These are phyloP conservation scores for Iguana delicatissima DNA, from an alignment of 2,797 vertebrate species.

Conservation along the genomic window DNA sequence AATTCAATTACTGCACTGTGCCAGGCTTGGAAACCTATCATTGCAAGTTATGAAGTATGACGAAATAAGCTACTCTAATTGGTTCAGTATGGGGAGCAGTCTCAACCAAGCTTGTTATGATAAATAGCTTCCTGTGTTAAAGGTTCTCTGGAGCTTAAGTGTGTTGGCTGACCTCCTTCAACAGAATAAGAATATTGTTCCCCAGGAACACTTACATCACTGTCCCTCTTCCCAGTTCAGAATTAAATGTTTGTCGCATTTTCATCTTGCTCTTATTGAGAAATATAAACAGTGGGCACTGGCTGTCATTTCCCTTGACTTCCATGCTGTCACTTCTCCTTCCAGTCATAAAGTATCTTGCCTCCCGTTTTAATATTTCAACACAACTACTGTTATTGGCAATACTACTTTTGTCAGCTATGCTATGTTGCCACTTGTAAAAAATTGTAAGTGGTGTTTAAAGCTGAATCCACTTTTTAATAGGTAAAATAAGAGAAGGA, in stretches of 20 bases:
- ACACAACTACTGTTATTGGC: slow-evolving; percentile 22
- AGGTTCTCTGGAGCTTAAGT: slow-evolving; percentile 88
- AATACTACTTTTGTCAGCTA: background rate
- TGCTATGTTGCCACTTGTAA: slow-evolving; percentile 34
- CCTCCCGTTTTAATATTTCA: background rate
- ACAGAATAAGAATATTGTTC: slow-evolving; percentile 82
- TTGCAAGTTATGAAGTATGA: slow-evolving; percentile 91
- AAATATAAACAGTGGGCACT: slow-evolving; percentile 56
- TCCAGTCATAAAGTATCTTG: background rate
- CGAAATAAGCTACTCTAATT: slow-evolving; percentile 90
- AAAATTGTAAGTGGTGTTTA: slow-evolving; percentile 57
- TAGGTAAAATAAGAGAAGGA: slow-evolving; percentile 64
- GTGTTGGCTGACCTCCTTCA: slow-evolving; percentile 84
- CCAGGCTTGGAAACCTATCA: slow-evolving; percentile 89
- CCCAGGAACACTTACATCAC: slow-evolving; percentile 83
- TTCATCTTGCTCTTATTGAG: slow-evolving; percentile 68
- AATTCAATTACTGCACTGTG: slow-evolving; percentile 93
- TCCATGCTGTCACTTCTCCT: slow-evolving; percentile 36
- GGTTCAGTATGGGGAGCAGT: slow-evolving; percentile 91
- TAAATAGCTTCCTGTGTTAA: slow-evolving; percentile 92
- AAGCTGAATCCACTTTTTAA: slow-evolving; percentile 50
- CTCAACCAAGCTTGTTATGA: slow-evolving; percentile 89
- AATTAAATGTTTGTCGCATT: slow-evolving; percentile 73
- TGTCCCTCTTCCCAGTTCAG: slow-evolving; percentile 75
- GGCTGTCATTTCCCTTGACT: slow-evolving; percentile 14